Evolutionary conservation across 2,797 vertebrate genomes (phyloP).

Genomic region (Perodicticus potto): DNA sequence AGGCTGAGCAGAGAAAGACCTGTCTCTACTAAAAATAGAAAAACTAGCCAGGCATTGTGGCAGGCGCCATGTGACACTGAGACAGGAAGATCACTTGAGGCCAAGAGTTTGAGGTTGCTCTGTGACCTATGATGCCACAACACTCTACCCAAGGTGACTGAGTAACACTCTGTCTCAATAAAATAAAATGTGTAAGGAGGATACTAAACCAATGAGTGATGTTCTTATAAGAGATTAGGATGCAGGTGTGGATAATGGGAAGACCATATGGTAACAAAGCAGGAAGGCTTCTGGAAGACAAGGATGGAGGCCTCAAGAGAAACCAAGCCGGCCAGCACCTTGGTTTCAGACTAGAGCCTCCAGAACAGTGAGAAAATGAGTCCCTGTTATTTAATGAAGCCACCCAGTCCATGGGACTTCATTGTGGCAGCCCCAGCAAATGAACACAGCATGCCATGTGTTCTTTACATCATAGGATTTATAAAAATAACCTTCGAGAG

Average conservation of each 20-base stretch:
- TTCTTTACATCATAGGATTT: neutral
- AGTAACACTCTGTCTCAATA: too few species aligned
- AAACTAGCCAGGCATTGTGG: too few species aligned
- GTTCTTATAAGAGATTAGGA: neutral
- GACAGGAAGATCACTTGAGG: too few species aligned
- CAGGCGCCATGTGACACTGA: too few species aligned
- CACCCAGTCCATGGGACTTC: neutral
- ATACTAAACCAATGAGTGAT: neutral
- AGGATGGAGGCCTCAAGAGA: neutral
- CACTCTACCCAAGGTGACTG: too few species aligned
- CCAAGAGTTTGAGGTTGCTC: too few species aligned
- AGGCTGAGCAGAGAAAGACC: too few species aligned
- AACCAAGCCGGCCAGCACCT: too few species aligned
- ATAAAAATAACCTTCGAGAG: neutral
- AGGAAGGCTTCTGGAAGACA: neutral
- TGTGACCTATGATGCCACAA: too few species aligned
- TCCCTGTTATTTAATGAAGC: too few species aligned
- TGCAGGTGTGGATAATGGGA: neutral
- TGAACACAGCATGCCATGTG: rapidly evolving
- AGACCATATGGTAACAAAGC: neutral
- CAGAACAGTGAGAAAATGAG: neutral
- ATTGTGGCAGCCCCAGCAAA: neutral
- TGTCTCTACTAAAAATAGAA: too few species aligned
- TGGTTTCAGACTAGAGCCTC: neutral
- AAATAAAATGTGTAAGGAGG: neutral